Percentiles rank a stretch among this genome's conserved stretches.
Conservation (phyloP, 2,797 vertebrate species). For the Pseudomugil gertrudae region DNA sequence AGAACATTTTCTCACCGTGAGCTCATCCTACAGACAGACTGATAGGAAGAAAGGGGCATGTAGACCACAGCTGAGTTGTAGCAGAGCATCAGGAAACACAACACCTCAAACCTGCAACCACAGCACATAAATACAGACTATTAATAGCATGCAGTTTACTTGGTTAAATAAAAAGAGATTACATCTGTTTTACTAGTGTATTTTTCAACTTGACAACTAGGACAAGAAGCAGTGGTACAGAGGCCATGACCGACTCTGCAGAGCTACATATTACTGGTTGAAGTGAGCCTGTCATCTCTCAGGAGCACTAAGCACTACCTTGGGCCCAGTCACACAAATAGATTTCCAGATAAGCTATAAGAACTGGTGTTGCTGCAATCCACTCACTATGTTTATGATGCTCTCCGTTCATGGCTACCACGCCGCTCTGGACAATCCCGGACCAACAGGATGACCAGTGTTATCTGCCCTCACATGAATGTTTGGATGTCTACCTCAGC, state of each 20-base stretch:
- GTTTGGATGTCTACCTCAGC: background rate
- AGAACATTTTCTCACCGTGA: conserved; percentile 86
- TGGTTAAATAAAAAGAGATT: too few relatives aligned
- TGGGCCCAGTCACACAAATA: conserved; percentile 35
- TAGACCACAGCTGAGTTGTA: conserved; percentile 98
- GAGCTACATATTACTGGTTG: conserved; percentile 37
- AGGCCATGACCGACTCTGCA: conserved; percentile 29
- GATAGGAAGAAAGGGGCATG: conserved; percentile 96
- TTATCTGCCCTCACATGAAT: conserved; percentile 10
- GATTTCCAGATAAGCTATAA: conserved; percentile 50
- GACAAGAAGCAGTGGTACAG: conserved; percentile 4
- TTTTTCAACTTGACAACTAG: conserved; percentile 10
- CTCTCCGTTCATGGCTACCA: conserved; percentile 2
- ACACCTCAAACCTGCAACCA: conserved; percentile 91
- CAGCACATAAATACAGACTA: background rate
- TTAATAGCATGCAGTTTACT: background rate
- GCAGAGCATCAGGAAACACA: conserved; percentile 98
- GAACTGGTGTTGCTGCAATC: conserved; percentile 26
- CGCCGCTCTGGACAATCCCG: background rate
- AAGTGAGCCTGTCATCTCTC: conserved; percentile 29
- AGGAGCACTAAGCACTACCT: conserved; percentile 47
- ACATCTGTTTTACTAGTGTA: conserved; percentile 14
- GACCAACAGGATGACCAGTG: conserved; percentile 8
- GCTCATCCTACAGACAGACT: conserved; percentile 94
- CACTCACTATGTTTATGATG: conserved; percentile 37